Evolutionary conservation across 2,113 vertebrate genomes (phyloP), one percentile per base, ranked within the genome.

Genomic region (Notothenia rossii): DNA sequence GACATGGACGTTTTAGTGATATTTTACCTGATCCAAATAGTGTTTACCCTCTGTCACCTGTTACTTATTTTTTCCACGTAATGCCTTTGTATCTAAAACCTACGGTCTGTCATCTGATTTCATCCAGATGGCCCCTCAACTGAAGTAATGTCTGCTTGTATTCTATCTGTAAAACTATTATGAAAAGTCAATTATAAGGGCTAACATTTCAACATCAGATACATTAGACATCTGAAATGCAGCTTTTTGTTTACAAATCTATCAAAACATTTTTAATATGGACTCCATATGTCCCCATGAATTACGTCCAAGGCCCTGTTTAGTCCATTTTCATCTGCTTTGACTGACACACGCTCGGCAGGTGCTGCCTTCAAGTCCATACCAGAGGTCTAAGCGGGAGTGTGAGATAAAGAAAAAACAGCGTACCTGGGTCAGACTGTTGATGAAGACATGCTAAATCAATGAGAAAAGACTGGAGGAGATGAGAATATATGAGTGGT

Each of bases 391-490:
- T 72, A 66, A 83, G 74, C 87, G 79, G 80, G 59, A 83, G 83
- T 54, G 64, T 58, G 75, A 88, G 81, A 88, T 88, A 86, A 89
- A 87, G 76, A 73, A 68, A 70, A 63, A 82, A 77, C 74, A 70
- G 80, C n/a, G 11, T 83, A 81, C 87, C 83, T 86, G 82, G 84
- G 84, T 91, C 81, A 82, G 87, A 29, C 83, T 87, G 86, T 82
- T 92, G 91, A 94, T 95, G 90, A 93, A 90, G 89, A 91, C 83
- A 76, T 85, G 89, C 88, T 83, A 84, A 90, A 93, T 93, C 91
- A 90, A 91, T 91, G 89, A 89, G 86, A 90, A 86, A 91, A 90
- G 88, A 93, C 89, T 89, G 78, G 85, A 91, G 89, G 88, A 91
- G 85, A 89, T 91, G 89, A 87, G 85, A 90, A 92, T 92, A 82